These are phyloP conservation scores for Empidonax traillii DNA, from an alignment of 2,113 vertebrate genomes.

Conservation along the genomic window DNA sequence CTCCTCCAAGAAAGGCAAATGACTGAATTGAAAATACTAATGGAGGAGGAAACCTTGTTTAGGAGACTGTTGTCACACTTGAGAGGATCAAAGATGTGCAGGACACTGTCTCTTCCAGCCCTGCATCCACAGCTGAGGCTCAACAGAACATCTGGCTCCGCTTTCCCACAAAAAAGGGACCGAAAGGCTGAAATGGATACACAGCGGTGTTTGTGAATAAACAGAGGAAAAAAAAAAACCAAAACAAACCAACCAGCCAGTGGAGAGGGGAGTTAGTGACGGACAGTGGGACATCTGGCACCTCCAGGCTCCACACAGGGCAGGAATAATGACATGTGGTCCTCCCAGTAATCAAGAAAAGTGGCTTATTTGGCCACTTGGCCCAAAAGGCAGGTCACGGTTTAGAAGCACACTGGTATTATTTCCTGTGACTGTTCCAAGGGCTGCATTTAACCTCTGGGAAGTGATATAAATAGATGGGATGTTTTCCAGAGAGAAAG, in stretches of 20 bases:
- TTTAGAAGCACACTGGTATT: not conserved
- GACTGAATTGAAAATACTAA: not conserved
- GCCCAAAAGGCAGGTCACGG: not conserved
- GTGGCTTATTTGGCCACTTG: not conserved
- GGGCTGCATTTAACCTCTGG: constrained; percentile 8
- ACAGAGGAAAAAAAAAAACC: not conserved
- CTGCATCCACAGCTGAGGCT: not conserved
- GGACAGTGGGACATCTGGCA: not conserved
- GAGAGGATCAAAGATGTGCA: not conserved
- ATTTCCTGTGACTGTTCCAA: constrained; percentile 11
- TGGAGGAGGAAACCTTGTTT: not conserved
- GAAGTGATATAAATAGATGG: not conserved
- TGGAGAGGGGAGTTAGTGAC: rapidly evolving
- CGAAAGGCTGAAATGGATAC: not conserved
- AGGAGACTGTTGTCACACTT: not conserved
- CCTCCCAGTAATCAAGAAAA: not conserved
- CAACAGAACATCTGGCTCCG: not conserved
- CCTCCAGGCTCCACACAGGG: not conserved
- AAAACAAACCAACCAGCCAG: not conserved
- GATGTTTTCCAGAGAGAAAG: constrained; percentile 7
- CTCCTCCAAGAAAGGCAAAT: not conserved
- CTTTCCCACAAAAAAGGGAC: not conserved
- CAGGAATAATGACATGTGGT: not conserved
- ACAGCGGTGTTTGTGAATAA: not conserved
- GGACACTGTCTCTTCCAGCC: not conserved